Conservation (phyloP, 2,888 invertebrate genomes). For the Cheilosia variabilis region DNA sequence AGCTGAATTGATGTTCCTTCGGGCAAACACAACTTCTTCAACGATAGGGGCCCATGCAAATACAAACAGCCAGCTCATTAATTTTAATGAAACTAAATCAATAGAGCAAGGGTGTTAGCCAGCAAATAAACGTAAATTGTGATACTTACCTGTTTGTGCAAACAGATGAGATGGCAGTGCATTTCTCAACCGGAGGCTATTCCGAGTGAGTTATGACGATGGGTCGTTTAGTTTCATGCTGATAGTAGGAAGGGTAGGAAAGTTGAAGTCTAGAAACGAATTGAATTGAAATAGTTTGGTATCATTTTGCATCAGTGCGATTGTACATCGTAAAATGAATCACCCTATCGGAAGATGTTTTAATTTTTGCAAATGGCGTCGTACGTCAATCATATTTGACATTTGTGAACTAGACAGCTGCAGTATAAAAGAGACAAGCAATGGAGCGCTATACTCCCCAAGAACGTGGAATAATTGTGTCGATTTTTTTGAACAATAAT, state of each 20-base stretch:
- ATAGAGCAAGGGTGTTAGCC: conserved; percentile 1
- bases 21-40: not conserved
- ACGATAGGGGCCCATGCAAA: not conserved
- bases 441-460: too few species aligned
- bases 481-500: too few species aligned
- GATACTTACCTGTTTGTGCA: conserved; percentile 1
- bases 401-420: too few species aligned
- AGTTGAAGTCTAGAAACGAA: too few species aligned
- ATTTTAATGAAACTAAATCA: conserved; percentile 26
- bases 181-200: not conserved
- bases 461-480: too few species aligned
- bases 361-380: too few species aligned
- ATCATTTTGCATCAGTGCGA: too few species aligned
- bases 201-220: not conserved
- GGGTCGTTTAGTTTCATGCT: not conserved
- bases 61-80: conserved; percentile 1
- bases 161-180: not conserved
- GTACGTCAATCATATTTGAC: too few species aligned
- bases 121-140: conserved; percentile 5
- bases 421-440: too few species aligned
- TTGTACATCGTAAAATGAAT: too few species aligned
- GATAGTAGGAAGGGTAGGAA: not conserved
- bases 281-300: too few species aligned
- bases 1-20: not conserved
- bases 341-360: too few species aligned